A percentile compares a stretch with the other conserved stretches of the same genome.
Conservation (phyloP, 35 echinoderm and acorn worm species). For the Holothuria glaberrima region DNA sequence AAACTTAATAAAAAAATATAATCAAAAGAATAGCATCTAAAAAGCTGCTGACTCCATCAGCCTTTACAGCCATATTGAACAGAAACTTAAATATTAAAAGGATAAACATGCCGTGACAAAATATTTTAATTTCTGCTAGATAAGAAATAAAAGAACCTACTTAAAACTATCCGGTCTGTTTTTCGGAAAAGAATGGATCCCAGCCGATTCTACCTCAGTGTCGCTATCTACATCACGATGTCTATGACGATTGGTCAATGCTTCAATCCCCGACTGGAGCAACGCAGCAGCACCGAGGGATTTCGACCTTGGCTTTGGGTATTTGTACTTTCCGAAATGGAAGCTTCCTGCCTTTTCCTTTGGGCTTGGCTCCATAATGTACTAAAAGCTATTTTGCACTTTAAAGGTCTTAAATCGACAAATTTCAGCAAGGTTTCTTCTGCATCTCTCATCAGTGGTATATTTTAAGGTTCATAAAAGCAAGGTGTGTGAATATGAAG, state of each 20-base stretch:
- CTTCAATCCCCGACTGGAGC: slow-evolving; percentile 71
- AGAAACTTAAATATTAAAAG: no score
- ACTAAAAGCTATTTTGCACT: no score
- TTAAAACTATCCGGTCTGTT: slow-evolving; percentile 87
- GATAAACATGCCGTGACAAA: no score
- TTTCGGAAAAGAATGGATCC: neutral
- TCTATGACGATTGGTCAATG: slow-evolving; percentile 31
- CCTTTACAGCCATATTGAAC: no score
- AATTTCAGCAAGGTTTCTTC: neutral
- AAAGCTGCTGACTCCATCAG: no score
- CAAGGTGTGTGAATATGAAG: no score
- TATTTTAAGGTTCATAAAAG: no score
- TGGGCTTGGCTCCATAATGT: neutral
- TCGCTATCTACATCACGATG: slow-evolving; percentile 79
- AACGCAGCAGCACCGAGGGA: slow-evolving; percentile 69
- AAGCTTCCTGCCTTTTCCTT: slow-evolving; percentile 9
- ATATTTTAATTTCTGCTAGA: no score
- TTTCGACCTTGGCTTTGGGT: slow-evolving; percentile 67
- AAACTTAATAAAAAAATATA: no score
- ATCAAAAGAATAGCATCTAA: no score
- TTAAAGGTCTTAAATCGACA: neutral
- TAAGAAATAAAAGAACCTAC: slow-evolving; percentile 46
- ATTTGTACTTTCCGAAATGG: slow-evolving; percentile 24
- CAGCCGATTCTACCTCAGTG: slow-evolving; percentile 64
- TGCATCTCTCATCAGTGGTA: neutral